Evolutionary conservation across 2,797 vertebrate species (phyloP).

Genomic region (Decapterus maruadsi): DNA sequence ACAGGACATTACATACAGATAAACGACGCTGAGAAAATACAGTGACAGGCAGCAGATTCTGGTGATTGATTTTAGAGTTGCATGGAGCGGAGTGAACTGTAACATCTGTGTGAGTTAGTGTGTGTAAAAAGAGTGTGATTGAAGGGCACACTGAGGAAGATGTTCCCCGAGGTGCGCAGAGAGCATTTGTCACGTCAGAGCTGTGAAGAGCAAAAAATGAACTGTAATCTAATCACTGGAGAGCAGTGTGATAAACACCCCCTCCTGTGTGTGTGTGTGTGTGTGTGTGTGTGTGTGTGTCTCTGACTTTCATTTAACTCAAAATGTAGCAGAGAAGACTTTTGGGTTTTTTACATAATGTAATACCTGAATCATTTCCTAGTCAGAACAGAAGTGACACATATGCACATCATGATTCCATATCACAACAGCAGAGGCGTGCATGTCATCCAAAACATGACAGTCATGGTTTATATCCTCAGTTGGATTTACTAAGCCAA

Average conservation of each 20-base stretch:
- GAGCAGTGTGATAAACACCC: slow-evolving; percentile 48
- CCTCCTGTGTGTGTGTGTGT: slow-evolving; percentile 19
- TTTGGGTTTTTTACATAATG: slow-evolving; percentile 21
- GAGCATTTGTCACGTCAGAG: slow-evolving; percentile 69
- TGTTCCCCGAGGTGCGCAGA: slow-evolving; percentile 64
- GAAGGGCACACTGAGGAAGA: slow-evolving; percentile 62
- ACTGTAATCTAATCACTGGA: slow-evolving; percentile 60
- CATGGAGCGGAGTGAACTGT: slow-evolving; percentile 37
- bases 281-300: slow-evolving; percentile 21
- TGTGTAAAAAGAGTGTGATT: slow-evolving; percentile 44
- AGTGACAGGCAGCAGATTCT: slow-evolving; percentile 41
- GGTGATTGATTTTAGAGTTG: slow-evolving; percentile 30
- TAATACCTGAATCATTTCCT: slow-evolving; percentile 69
- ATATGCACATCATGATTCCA: slow-evolving; percentile 41
- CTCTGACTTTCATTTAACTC: slow-evolving; percentile 58
- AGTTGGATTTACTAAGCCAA: slow-evolving; percentile 16
- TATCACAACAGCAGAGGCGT: slow-evolving; percentile 30
- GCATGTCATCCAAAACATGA: slow-evolving; percentile 7
- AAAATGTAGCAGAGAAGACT: slow-evolving; percentile 23
- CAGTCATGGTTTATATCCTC: slow-evolving; percentile 2
- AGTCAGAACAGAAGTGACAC: slow-evolving; percentile 16
- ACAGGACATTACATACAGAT: slow-evolving; percentile 56
- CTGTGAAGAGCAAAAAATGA: slow-evolving; percentile 65
- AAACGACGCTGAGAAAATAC: slow-evolving; percentile 34
- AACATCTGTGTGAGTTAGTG: slow-evolving; percentile 32